A percentile compares a stretch with the other conserved stretches of the same genome.
Conservation (phyloP, 2,888 invertebrate species). For the Zootermopsis nevadensis region DNA sequence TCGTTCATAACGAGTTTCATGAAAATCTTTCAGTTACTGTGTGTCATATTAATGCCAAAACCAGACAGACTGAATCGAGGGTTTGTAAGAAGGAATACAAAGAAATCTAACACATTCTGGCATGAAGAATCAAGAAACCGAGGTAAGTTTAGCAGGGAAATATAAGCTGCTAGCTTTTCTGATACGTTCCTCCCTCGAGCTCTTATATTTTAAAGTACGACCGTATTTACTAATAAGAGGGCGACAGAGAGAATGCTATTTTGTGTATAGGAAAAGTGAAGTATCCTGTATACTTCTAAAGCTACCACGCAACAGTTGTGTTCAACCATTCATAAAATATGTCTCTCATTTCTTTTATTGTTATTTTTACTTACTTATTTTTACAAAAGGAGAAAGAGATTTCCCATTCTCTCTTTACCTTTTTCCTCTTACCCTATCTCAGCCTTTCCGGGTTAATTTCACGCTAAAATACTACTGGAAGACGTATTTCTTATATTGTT, state of each 20-base stretch:
- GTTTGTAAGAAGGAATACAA: no score
- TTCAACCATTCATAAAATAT: constrained; percentile 37
- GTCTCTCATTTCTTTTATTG: constrained; percentile 28
- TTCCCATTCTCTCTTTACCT: constrained; percentile 1
- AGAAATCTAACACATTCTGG: no score
- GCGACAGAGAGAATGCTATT: background rate
- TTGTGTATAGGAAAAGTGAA: background rate
- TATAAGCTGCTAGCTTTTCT: background rate
- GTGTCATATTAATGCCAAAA: no score
- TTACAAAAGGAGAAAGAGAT: constrained; percentile 3
- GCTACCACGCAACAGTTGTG: constrained; percentile 28
- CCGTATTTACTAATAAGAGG: background rate
- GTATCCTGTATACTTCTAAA: constrained; percentile 13
- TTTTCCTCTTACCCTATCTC: constrained; percentile 26
- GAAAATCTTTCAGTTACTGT: no score
- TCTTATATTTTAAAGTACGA: background rate
- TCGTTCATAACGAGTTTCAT: no score
- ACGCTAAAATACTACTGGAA: constrained; percentile 28
- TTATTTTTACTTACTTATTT: constrained; percentile 24
- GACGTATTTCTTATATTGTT: constrained; percentile 26
- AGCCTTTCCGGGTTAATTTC: constrained; percentile 40
- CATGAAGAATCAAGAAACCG: no score
- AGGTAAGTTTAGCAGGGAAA: background rate
- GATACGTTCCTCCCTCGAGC: background rate
- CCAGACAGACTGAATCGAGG: no score